These are phyloP conservation scores for Prochilodus magdalenae DNA, from an alignment of 2,113 vertebrate species.

Conservation along the genomic window DNA sequence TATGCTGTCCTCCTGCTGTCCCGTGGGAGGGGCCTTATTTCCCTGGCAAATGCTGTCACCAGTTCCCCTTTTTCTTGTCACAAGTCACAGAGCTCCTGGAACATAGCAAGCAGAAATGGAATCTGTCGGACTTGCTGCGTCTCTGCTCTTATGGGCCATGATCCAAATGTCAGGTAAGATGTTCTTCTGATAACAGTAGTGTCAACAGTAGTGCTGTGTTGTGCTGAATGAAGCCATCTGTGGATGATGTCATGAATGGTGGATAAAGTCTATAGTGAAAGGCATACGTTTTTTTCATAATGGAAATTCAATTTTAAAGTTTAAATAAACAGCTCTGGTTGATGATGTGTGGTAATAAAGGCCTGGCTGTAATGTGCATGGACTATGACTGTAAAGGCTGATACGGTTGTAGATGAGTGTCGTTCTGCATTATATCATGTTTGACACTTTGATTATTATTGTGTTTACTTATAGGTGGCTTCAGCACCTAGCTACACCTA, in stretches of 20 bases:
- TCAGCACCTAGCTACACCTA: too few species aligned
- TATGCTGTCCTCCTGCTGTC: slow-evolving; percentile 68
- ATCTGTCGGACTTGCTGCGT: slow-evolving; percentile 58
- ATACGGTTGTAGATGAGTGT: too few species aligned
- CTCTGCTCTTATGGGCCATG: slow-evolving; percentile 55
- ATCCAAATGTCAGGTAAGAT: slow-evolving; percentile 74
- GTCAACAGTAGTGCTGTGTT: neutral
- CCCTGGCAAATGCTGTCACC: slow-evolving; percentile 65
- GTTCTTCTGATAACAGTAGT: slow-evolving; percentile 22
- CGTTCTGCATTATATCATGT: too few species aligned
- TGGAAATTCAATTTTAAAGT: neutral
- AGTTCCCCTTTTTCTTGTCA: slow-evolving; percentile 63
- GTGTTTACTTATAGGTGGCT: too few species aligned
- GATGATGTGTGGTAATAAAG: too few species aligned
- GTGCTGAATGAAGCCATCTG: slow-evolving; percentile 58
- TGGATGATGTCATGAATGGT: neutral
- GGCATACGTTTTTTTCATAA: too few species aligned
- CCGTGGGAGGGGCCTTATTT: slow-evolving; percentile 74
- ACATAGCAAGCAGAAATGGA: slow-evolving; percentile 76
- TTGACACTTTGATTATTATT: too few species aligned
- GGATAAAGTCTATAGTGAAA: neutral
- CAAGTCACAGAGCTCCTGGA: slow-evolving; percentile 60
- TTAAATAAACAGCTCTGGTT: too few species aligned
- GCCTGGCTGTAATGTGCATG: too few species aligned
- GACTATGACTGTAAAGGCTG: too few species aligned